Percentiles rank a stretch among this genome's conserved stretches.
Conservation (phyloP, 2,888 invertebrate species). For the Epinotia brunnichana region DNA sequence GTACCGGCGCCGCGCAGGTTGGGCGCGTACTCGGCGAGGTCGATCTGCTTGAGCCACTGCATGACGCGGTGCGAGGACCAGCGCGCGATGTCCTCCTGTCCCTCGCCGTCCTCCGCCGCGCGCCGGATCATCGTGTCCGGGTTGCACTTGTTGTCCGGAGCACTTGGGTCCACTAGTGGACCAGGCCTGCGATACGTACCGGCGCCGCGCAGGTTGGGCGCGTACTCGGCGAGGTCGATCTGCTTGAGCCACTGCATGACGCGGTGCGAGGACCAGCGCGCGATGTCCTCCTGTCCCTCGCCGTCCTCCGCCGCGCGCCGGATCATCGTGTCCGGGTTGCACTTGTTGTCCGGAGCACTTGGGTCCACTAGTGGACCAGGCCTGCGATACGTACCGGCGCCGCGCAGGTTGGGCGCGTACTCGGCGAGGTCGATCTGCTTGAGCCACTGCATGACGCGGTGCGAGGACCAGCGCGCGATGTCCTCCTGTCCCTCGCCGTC, state of each 20-base stretch:
- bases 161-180: no score
- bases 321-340: no score
- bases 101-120: slow-evolving; percentile 75
- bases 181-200: slow-evolving; percentile 76
- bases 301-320: no score
- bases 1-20: slow-evolving; percentile 75
- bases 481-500: slow-evolving; percentile 52
- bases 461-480: slow-evolving; percentile 83
- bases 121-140: slow-evolving; percentile 87
- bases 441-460: slow-evolving; percentile 99
- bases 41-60: slow-evolving; percentile 99
- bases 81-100: slow-evolving; percentile 66
- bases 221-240: slow-evolving; percentile 98
- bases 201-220: slow-evolving; percentile 97
- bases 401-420: slow-evolving; percentile 93
- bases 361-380: no score
- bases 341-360: no score
- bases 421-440: slow-evolving; percentile 98
- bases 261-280: slow-evolving; percentile 86
- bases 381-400: no score
- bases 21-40: slow-evolving; percentile 98
- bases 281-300: slow-evolving; percentile 50
- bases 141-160: not conserved
- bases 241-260: slow-evolving; percentile 99
- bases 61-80: slow-evolving; percentile 92